Evolutionary conservation across 2,797 vertebrate species (phyloP).

Genomic region (Podarcis lilfordi): DNA sequence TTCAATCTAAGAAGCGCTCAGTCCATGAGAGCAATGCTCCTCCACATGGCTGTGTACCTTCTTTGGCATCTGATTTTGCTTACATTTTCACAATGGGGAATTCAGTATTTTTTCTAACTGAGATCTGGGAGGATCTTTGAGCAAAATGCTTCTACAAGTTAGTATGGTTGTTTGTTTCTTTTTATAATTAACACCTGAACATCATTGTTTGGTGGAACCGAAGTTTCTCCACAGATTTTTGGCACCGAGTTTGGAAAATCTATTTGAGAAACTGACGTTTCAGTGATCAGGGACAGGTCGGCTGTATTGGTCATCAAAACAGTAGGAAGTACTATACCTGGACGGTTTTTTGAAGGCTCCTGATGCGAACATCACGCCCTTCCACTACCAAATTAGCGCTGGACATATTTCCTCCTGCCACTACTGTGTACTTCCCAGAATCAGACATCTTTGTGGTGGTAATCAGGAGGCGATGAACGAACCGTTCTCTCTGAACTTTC

Average conservation of each 20-base stretch:
- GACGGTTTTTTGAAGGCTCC: slow-evolving; percentile 74
- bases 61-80: background rate
- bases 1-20: background rate
- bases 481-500: slow-evolving; percentile 89
- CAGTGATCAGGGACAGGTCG: background rate
- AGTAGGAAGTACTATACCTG: slow-evolving; percentile 71
- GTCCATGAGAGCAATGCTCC: background rate
- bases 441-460: slow-evolving; percentile 91
- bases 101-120: background rate
- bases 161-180: background rate
- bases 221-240: background rate
- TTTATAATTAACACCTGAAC: too few species aligned
- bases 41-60: background rate
- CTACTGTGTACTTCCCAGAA: slow-evolving; percentile 92
- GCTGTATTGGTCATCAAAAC: background rate
- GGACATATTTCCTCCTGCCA: slow-evolving; percentile 93
- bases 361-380: slow-evolving; percentile 90
- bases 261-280: background rate
- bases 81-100: background rate
- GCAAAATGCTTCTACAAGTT: background rate
- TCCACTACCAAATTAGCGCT: slow-evolving; percentile 90
- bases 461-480: slow-evolving; percentile 92
- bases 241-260: background rate
- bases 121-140: background rate
- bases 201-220: background rate